phyloP scores from a whole-genome alignment of 2,113 vertebrate species.

The Syngnathus scovelli region DNA sequence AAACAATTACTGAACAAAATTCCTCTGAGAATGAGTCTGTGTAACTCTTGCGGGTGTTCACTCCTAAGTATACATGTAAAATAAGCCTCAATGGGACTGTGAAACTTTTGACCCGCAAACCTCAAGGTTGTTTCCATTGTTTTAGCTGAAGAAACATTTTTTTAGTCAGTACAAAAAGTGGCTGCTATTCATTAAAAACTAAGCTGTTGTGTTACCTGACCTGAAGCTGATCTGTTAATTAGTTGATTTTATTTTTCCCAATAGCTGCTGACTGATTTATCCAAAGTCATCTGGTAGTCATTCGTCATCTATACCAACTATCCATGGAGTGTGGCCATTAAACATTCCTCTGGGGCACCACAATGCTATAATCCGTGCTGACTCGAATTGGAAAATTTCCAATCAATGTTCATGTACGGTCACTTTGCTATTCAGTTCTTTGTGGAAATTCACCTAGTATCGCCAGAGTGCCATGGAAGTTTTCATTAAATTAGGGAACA shows the following conservation, averaged over 20 bases:
- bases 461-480: not conserved
- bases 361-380: no score
- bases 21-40: slow-evolving; percentile 5
- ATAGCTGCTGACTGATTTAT: not conserved
- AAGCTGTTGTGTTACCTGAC: not conserved
- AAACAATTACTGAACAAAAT: slow-evolving; percentile 10
- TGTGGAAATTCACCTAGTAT: no score
- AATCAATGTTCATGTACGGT: no score
- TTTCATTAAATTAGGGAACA: no score
- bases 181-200: not conserved
- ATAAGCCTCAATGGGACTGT: not conserved
- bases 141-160: not conserved
- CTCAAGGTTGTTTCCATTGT: not conserved
- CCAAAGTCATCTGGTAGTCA: not conserved
- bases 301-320: not conserved
- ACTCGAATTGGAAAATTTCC: no score
- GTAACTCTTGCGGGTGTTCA: not conserved
- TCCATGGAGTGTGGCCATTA: no score
- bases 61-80: not conserved
- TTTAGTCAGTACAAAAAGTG: not conserved
- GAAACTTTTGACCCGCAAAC: not conserved
- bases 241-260: not conserved
- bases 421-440: no score
- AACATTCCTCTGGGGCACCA: no score
- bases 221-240: not conserved